Percentiles rank a stretch among this genome's conserved stretches.
phyloP scores from a whole-genome alignment of 2,888 invertebrate species.

The Gryllus longicercus region DNA sequence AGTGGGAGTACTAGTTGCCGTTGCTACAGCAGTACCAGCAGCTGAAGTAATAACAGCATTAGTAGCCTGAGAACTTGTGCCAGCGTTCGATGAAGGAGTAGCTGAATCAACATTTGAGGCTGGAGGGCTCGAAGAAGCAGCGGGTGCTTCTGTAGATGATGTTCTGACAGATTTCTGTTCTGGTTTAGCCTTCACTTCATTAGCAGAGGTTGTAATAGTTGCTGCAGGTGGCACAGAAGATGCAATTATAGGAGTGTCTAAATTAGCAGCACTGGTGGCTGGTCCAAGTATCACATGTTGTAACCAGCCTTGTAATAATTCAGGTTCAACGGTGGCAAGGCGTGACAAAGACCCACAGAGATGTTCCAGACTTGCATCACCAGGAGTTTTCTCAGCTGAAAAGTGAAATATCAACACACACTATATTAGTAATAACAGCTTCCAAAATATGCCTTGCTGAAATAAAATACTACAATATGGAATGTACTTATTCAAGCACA shows the following conservation, averaged over 20 bases:
- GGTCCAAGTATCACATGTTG: constrained; percentile 62
- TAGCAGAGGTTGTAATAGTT: constrained; percentile 44
- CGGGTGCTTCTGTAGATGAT: neutral
- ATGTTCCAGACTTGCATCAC: constrained; percentile 61
- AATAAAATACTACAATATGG: no score
- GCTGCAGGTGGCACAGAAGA: constrained; percentile 52
- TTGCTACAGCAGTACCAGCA: neutral
- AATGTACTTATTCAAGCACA: no score
- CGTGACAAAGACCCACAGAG: constrained; percentile 65
- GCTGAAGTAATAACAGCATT: constrained; percentile 47
- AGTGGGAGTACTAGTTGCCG: neutral
- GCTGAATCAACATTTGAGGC: neutral
- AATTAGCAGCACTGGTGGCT: constrained; percentile 27
- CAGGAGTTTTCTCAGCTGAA: constrained; percentile 59
- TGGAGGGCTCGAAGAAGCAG: neutral
- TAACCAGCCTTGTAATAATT: constrained; percentile 62
- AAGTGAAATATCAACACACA: neutral
- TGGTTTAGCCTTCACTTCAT: no score
- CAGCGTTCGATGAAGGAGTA: neutral
- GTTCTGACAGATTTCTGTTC: neutral
- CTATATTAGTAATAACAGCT: no score
- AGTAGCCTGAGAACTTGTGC: constrained; percentile 28
- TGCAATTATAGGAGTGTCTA: constrained; percentile 52
- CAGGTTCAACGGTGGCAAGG: constrained; percentile 61
- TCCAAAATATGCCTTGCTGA: no score